These are phyloP conservation scores for Odontamblyopus lacepedii DNA, from an alignment of 2,797 vertebrate species.

Conservation along the genomic window DNA sequence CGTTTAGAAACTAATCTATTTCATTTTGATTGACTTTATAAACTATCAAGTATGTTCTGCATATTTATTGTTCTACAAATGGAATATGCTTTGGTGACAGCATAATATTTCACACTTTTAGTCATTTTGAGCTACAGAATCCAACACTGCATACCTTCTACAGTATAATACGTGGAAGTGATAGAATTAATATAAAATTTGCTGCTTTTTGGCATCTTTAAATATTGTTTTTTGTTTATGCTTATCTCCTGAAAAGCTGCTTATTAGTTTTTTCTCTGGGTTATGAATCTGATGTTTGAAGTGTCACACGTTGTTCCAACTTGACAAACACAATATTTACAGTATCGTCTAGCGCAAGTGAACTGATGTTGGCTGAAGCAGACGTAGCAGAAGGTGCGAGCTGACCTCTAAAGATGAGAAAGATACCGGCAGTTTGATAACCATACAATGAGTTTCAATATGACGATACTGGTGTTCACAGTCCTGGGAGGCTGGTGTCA, in stretches of 20 bases:
- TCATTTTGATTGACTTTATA: slow-evolving; percentile 44
- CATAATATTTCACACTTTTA: background rate
- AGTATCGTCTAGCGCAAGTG: background rate
- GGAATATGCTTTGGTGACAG: slow-evolving; percentile 2
- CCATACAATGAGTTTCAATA: slow-evolving; percentile 6
- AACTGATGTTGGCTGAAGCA: slow-evolving; percentile 11
- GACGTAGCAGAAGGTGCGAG: slow-evolving; percentile 17
- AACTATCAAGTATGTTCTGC: slow-evolving; percentile 41
- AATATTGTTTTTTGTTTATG: too few relatives aligned
- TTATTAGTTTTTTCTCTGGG: background rate
- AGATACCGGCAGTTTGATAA: slow-evolving; percentile 20
- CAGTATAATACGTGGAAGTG: background rate
- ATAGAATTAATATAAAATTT: too few relatives aligned
- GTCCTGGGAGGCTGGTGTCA: slow-evolving; percentile 30
- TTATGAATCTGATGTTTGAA: background rate
- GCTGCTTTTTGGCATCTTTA: too few relatives aligned
- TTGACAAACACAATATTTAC: slow-evolving; percentile 16
- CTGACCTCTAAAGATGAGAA: slow-evolving; percentile 15
- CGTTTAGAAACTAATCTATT: slow-evolving; percentile 53
- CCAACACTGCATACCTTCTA: background rate
- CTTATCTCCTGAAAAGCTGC: background rate
- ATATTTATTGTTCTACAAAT: background rate
- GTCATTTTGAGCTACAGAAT: background rate
- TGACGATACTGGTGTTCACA: slow-evolving; percentile 19
- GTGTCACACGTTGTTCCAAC: background rate